These are phyloP conservation scores for Pitangus sulphuratus DNA, from an alignment of 2,797 vertebrate species.

Conservation along the genomic window DNA sequence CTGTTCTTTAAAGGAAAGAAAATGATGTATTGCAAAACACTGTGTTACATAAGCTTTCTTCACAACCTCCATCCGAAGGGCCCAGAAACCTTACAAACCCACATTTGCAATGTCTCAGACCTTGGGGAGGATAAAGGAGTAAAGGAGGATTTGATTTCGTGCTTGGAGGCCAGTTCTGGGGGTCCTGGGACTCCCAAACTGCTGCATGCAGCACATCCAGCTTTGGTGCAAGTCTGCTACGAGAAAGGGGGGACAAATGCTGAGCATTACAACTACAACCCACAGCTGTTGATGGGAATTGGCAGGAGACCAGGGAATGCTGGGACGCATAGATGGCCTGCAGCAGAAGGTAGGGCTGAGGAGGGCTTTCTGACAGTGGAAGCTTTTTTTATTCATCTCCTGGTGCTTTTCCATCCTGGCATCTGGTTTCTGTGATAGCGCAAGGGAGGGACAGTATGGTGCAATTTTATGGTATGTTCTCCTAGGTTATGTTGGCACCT, in stretches of 20 bases:
- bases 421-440: neutral
- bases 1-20: neutral
- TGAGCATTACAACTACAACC: conserved; percentile 50
- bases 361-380: neutral
- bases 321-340: conserved; percentile 13
- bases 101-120: neutral
- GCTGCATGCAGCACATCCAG: neutral
- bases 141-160: neutral
- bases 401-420: conserved; percentile 36
- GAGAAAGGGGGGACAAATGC: conserved; percentile 36
- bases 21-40: neutral
- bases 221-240: conserved; percentile 17
- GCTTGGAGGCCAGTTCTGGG: neutral
- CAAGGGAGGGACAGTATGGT: neutral
- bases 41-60: neutral
- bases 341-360: conserved; percentile 47
- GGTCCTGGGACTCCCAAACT: neutral
- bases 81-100: neutral
- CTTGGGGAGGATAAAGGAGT: neutral
- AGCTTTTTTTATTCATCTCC: conserved; percentile 11
- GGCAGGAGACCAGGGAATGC: conserved; percentile 57
- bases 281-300: conserved; percentile 49
- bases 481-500: conserved; percentile 21
- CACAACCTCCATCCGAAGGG: neutral
- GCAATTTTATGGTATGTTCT: conserved; percentile 27